A percentile compares a stretch with the other conserved stretches of the same genome.
Conservation (phyloP, 2,797 vertebrate genomes). For the Chloroceryle inda region DNA sequence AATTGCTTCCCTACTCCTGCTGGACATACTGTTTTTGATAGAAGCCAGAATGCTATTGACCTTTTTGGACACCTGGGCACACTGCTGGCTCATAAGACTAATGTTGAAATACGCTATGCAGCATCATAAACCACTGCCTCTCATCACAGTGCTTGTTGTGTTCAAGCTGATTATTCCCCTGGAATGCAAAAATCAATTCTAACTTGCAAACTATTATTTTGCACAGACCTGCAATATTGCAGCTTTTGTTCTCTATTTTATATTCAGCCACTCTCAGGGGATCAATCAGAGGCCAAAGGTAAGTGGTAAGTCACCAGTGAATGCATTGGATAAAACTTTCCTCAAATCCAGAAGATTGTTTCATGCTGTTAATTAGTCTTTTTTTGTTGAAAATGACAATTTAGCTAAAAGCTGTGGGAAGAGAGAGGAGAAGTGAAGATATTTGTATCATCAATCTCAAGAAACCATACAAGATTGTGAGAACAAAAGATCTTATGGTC, state of each 20-base stretch:
- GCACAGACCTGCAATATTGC: neutral
- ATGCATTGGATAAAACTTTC: neutral
- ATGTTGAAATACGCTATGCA: neutral
- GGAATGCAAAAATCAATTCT: conserved; percentile 49
- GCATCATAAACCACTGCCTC: neutral
- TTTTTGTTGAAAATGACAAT: neutral
- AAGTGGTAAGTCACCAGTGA: conserved; percentile 9
- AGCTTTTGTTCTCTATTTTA: neutral
- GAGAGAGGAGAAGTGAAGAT: neutral
- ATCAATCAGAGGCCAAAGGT: conserved; percentile 22
- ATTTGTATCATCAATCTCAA: neutral
- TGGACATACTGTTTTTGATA: too few relatives aligned
- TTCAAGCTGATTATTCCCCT: conserved; percentile 22
- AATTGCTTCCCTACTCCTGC: too few relatives aligned
- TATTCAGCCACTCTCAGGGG: neutral
- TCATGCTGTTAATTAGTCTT: neutral
- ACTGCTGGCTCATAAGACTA: neutral
- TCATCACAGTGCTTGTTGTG: neutral
- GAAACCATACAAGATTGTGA: neutral
- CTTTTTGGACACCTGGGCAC: too few relatives aligned
- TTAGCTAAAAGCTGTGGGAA: neutral
- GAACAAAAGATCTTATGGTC: neutral
- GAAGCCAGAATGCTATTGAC: too few relatives aligned
- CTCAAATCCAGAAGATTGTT: neutral
- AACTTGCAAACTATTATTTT: conserved; percentile 16